Evolutionary conservation across 2,888 invertebrate species (phyloP).

Genomic region (Phyllotreta cruciferae): DNA sequence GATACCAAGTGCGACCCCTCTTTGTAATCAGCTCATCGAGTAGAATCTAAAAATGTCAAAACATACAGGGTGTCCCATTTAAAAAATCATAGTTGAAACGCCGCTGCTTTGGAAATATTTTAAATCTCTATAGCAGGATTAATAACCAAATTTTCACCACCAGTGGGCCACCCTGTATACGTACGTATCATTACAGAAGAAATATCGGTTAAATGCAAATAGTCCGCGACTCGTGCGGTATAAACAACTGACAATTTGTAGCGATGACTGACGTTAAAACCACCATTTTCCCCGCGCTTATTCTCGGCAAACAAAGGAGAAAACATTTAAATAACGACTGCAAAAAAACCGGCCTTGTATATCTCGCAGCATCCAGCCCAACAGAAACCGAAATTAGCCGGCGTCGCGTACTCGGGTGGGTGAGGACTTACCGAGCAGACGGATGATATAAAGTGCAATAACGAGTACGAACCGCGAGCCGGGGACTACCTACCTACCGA

Average conservation of each 20-base stretch:
- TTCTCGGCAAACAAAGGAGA: constrained; percentile 10
- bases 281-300: not conserved
- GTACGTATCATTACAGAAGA: too few relatives aligned
- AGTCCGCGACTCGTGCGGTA: too few relatives aligned
- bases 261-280: constrained; percentile 6
- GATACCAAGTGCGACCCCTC: too few relatives aligned
- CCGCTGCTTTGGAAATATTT: too few relatives aligned
- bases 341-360: constrained; percentile 17
- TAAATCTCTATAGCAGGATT: too few relatives aligned
- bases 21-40: too few relatives aligned
- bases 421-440: constrained; percentile 14
- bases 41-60: too few relatives aligned
- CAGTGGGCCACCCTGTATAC: too few relatives aligned
- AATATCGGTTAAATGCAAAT: too few relatives aligned
- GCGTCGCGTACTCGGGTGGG: constrained; percentile 24
- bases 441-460: constrained; percentile 31
- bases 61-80: too few relatives aligned
- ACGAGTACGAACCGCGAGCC: constrained; percentile 25
- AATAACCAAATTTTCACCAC: too few relatives aligned
- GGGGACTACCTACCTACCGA: constrained; percentile 19
- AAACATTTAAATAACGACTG: constrained; percentile 15
- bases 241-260: constrained; percentile 2
- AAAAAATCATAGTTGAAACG: too few relatives aligned
- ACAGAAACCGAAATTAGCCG: constrained; percentile 26
- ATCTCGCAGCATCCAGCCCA: constrained; percentile 11